A percentile compares a stretch with the other conserved stretches of the same genome.
Conservation (phyloP, 2,113 vertebrate genomes). For the Emydocephalus ijimae region DNA sequence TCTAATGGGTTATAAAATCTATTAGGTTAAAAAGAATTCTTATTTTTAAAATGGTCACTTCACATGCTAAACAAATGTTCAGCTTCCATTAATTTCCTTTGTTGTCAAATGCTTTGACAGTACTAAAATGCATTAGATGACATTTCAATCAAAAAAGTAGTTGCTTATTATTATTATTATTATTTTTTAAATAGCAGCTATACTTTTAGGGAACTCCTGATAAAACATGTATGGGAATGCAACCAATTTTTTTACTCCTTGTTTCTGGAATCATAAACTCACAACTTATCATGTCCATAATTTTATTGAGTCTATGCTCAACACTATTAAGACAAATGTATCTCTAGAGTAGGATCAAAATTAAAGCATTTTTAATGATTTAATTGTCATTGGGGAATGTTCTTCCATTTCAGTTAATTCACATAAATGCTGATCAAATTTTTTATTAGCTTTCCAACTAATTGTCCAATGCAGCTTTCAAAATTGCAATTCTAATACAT, state of each 20-base stretch:
- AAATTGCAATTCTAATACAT: neutral
- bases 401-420: neutral
- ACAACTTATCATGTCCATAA: neutral
- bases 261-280: neutral
- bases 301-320: neutral
- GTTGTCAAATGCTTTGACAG: neutral
- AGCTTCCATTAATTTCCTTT: neutral
- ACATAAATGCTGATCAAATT: neutral
- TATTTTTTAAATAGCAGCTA: neutral
- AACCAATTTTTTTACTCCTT: neutral
- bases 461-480: neutral
- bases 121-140: neutral
- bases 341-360: neutral
- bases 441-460: neutral
- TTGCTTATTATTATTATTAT: neutral
- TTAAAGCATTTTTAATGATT: neutral
- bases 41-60: constrained; percentile 48
- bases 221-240: neutral
- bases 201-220: neutral
- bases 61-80: constrained; percentile 39
- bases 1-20: constrained; percentile 52
- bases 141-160: neutral
- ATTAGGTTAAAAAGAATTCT: constrained; percentile 55
- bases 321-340: neutral
- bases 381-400: neutral